These are phyloP conservation scores for Glyphotaelius pellucidus DNA, from an alignment of 2,888 invertebrate genomes.

Conservation along the genomic window DNA sequence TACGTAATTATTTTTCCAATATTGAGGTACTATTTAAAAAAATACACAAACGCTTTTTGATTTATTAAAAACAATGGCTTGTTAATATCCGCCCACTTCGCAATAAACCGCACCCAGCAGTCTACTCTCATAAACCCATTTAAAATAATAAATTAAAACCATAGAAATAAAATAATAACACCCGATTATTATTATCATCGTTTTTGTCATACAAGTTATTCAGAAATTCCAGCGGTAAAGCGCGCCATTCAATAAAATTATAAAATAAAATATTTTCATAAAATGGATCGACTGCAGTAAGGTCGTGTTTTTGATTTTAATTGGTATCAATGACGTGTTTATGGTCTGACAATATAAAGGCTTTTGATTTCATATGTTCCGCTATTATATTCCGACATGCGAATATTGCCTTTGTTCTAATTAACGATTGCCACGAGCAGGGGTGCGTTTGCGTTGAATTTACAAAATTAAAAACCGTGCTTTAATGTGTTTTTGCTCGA, in stretches of 20 bases:
- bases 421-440: constrained; percentile 27
- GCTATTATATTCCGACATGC: constrained; percentile 56
- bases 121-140: neutral
- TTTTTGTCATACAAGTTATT: constrained; percentile 32
- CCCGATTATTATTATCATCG: constrained; percentile 2
- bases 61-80: neutral
- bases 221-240: neutral
- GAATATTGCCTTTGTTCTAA: constrained; percentile 54
- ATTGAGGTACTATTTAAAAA: neutral
- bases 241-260: constrained; percentile 28
- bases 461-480: constrained; percentile 39
- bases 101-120: constrained; percentile 16
- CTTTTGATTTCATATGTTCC: constrained; percentile 63
- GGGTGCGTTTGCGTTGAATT: constrained; percentile 37
- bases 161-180: neutral
- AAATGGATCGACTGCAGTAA: constrained; percentile 50
- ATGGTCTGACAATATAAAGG: constrained; percentile 63
- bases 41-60: neutral
- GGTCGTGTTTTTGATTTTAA: constrained; percentile 65
- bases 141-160: neutral
- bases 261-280: constrained; percentile 50
- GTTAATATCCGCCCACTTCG: constrained; percentile 27
- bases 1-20: neutral
- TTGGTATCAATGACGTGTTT: constrained; percentile 65
- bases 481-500: constrained; percentile 12